Evolutionary conservation across 2,888 invertebrate genomes (phyloP).

Genomic region (Drosophila flavopinicola): DNA sequence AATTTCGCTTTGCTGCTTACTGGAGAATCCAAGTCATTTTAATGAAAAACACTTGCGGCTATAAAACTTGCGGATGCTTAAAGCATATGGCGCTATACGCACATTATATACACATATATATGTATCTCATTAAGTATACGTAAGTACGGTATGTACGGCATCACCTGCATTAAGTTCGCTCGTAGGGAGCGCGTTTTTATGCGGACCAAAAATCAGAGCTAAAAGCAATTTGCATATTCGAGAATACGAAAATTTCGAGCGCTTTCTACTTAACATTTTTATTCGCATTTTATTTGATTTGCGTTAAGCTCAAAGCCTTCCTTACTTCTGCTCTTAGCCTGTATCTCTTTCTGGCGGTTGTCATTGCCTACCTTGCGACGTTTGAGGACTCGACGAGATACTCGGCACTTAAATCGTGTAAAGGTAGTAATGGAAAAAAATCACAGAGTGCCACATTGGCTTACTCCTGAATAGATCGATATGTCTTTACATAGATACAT

Average conservation of each 20-base stretch:
- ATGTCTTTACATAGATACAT: conserved; percentile 1
- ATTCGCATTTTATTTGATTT: conserved; percentile 68
- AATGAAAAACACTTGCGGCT: conserved; percentile 59
- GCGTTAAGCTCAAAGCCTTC: conserved; percentile 37
- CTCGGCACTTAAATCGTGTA: conserved; percentile 47
- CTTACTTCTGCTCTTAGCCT: not conserved
- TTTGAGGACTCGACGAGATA: conserved; percentile 16
- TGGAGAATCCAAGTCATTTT: conserved; percentile 35
- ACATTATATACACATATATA: not conserved
- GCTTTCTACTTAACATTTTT: conserved; percentile 61
- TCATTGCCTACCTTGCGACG: conserved; percentile 37
- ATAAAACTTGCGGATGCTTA: conserved; percentile 33
- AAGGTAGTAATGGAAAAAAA: conserved; percentile 56
- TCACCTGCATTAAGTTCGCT: conserved; percentile 37
- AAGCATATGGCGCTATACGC: conserved; percentile 11
- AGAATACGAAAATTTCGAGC: conserved; percentile 41
- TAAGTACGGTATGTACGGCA: conserved; percentile 2
- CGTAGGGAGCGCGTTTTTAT: conserved; percentile 36
- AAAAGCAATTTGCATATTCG: conserved; percentile 68
- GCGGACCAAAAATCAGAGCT: conserved; percentile 57
- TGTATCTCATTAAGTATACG: not conserved
- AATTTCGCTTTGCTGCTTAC: conserved; percentile 18
- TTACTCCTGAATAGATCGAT: conserved; percentile 34
- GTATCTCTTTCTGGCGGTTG: conserved; percentile 9
- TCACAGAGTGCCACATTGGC: conserved; percentile 30